Evolutionary conservation across 2,113 vertebrate genomes (phyloP), one percentile per base, ranked within the genome.

Genomic region (Irena cyanogastra): DNA sequence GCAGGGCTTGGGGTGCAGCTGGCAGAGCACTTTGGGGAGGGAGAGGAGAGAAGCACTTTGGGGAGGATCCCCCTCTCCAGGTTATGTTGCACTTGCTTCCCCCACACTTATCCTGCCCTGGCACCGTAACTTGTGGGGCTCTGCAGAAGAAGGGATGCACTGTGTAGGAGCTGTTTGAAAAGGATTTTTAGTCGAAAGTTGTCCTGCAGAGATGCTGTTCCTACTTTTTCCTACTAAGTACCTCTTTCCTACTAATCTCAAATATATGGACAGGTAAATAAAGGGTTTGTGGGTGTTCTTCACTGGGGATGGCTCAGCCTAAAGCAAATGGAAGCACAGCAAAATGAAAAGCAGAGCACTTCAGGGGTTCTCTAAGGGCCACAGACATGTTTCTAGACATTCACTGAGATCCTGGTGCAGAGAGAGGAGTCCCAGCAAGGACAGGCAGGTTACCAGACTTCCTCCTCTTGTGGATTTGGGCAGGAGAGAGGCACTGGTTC

Each of bases 21-120:
- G 66, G 42, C 37, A 56, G 6, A 74, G 70, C 1, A 1, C 35
- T 31, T 2, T 0, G 0, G 22, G 30, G 23, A 53, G 66, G 49
- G 49, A 59, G 53, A 8, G 71, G 44, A 56, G 52, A 49, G 49
- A 14, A 76, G 49, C 16, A 12, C 11, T 41, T 3, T 16, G 53
- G n/a, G 87, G 42, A 71, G 44, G n/a, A 76, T 56, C 13, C 26
- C 41, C 6, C 10, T 9, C 52, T 68, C 35, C 49, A 60, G 49
- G 23, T 84, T n/a, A 12, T 5, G 2, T 11, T 37, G 31, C 16
- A 3, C 14, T 79, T 15, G 4, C 49, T 72, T 24, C 22, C 39
- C 49, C n/a, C 9, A 8, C 0, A 2, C 1, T 4, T 57, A 28
- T 27, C 41, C 33, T 57, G 54, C 78, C 41, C 78, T 26, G n/a